phyloP scores from a whole-genome alignment of 2,797 vertebrate genomes.

The Ara ararauna region DNA sequence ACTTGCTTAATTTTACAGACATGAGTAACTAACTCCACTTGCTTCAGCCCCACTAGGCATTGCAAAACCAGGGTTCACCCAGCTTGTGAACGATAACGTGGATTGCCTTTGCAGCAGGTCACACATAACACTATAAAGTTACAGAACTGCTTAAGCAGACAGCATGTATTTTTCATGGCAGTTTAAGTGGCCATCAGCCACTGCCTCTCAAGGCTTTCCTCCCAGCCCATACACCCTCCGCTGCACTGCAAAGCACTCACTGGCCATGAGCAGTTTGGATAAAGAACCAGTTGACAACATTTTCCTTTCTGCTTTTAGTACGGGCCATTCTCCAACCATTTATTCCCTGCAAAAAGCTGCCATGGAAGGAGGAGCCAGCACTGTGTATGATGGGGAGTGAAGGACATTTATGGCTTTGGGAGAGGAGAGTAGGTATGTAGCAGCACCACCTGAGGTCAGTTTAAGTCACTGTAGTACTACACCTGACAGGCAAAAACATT shows the following conservation, averaged over 20 bases:
- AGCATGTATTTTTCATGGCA: neutral
- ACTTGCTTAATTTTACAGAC: neutral
- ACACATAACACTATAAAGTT: neutral
- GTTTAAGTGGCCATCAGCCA: neutral
- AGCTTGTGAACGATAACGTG: accelerated
- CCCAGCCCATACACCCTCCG: accelerated
- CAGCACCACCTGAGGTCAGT: neutral
- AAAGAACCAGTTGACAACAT: neutral
- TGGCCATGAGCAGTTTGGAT: neutral
- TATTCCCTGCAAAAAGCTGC: neutral
- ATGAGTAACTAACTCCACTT: neutral
- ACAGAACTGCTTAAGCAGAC: neutral
- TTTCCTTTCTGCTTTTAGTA: neutral
- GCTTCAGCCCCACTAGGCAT: neutral
- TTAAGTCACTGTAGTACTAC: neutral
- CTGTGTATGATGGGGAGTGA: neutral
- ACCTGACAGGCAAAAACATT: neutral
- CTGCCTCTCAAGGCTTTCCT: neutral
- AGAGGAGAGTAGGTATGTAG: neutral
- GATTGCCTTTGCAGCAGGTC: neutral
- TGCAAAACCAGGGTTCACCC: neutral
- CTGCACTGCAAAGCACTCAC: neutral
- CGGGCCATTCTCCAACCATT: neutral
- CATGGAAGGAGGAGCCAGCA: neutral
- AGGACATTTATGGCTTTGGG: neutral